Evolutionary conservation across 2,888 invertebrate species (phyloP).

Genomic region (Chrysolina oricalcia): DNA sequence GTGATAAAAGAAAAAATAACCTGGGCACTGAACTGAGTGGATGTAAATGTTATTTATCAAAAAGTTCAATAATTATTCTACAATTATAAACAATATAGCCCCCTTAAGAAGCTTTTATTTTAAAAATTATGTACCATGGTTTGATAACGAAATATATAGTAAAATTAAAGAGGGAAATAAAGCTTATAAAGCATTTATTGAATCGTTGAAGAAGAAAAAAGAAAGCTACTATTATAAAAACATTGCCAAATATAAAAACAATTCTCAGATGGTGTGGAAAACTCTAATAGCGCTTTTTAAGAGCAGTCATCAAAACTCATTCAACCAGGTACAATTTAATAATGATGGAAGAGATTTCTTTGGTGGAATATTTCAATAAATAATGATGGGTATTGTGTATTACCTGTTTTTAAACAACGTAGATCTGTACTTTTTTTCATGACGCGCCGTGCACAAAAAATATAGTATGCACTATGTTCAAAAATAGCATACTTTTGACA

Average conservation of each 20-base stretch:
- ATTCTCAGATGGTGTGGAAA: constrained; percentile 12
- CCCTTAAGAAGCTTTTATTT: not conserved
- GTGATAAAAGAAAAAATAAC: constrained; percentile 7
- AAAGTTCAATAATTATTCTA: constrained; percentile 7
- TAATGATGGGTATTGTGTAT: too few relatives aligned
- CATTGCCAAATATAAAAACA: constrained; percentile 16
- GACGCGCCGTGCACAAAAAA: too few relatives aligned
- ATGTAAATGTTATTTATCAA: constrained; percentile 26
- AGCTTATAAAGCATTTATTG: too few relatives aligned
- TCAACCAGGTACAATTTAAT: constrained; percentile 1
- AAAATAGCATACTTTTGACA: too few relatives aligned
- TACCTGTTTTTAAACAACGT: too few relatives aligned
- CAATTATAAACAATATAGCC: not conserved
- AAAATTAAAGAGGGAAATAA: too few relatives aligned
- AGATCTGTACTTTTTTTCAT: too few relatives aligned
- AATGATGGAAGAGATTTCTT: not conserved
- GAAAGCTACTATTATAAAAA: too few relatives aligned
- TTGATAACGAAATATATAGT: not conserved
- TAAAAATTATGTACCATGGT: constrained; percentile 18
- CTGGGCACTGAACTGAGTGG: constrained; percentile 4
- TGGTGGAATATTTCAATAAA: not conserved
- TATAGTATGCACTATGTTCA: too few relatives aligned
- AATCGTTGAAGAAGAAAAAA: constrained; percentile 2
- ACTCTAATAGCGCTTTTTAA: not conserved
- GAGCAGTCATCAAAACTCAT: not conserved